Base-by-base conservation (phyloP, 2,888 invertebrate species). In the Lobophora halterata region DNA sequence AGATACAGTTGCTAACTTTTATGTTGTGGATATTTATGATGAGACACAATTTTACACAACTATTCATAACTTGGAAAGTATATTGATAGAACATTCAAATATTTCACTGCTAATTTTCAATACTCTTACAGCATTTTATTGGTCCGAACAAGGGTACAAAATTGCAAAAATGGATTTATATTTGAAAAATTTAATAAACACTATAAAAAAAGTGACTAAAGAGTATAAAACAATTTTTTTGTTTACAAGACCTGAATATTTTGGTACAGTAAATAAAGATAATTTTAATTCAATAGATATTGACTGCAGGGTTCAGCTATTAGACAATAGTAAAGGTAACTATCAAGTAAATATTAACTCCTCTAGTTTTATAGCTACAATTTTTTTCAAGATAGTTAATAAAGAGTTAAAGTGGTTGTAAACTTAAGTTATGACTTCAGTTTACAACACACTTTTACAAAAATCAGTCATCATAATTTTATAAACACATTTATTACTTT, bases 231-330 rank as follows among this genome's bases (percentile, higher is more conserved):
- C 88, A 26, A 66, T 72, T 25, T 69, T 88, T 31, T 52, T 90
- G 17, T 91, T 89, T 54, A 90, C 89, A 31, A 86, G 79, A 66
- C 88, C 89, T 24, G 72, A 67, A 53, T 81, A 90, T 64, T 89
- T 88, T 59, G 70, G 67, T 56, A 82, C 88, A 21, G n/a, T n/a
- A n/a, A 79, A 46, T 49, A 85, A 77, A 59, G 74, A 75, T 35
- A 16, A 44, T 5, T 55, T 62, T 36, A 65, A 69, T 52, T 72
- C 59, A 21, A 27, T 61, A 26, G 79, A 77, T 46, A 55, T 82
- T 5, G 79, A 82, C 53, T 82, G 79, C 52, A 76, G 73, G 55
- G 71, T 90, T 34, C 67, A 76, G 38, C 18, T 83, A 40, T 3
- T 54, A 24, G 45, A 49, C 5, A 42, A 44, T 28, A 34, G 34